Conservation (phyloP, 2,113 vertebrate genomes). For the Pipra filicauda region DNA sequence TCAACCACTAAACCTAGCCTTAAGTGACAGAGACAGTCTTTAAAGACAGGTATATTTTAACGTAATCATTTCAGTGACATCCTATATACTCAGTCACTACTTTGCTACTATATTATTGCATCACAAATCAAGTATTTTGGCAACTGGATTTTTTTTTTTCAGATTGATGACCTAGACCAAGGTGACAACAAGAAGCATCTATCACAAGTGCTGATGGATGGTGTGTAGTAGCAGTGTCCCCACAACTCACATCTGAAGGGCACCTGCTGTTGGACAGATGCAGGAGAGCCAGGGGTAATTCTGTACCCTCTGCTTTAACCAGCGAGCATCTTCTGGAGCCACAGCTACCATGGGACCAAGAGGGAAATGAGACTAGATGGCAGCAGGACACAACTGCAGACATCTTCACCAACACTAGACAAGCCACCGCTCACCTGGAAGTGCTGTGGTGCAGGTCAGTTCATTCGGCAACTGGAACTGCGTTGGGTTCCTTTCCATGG, state of each 20-base stretch:
- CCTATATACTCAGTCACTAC: not conserved
- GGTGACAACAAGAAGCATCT: not conserved
- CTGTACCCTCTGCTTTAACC: not conserved
- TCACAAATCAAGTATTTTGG: not conserved
- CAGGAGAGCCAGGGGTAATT: not conserved
- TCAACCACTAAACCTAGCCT: not conserved
- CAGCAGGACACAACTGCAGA: not conserved
- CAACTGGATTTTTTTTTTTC: not conserved
- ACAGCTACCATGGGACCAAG: not conserved
- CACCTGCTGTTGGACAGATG: not conserved
- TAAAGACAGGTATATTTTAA: not conserved
- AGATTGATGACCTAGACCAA: not conserved
- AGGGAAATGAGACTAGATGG: not conserved
- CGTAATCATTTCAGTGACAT: not conserved
- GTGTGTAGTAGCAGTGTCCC: not conserved
- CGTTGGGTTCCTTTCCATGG: slow-evolving; percentile 97
- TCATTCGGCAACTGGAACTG: slow-evolving; percentile 98
- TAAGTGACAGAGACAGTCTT: not conserved
- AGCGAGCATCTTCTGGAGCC: not conserved
- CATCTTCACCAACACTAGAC: not conserved
- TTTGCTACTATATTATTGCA: not conserved
- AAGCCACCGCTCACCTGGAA: slow-evolving; percentile 83
- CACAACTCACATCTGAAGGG: not conserved
- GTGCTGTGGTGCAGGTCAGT: slow-evolving; percentile 95
- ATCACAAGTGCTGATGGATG: not conserved